Evolutionary conservation across 2,888 invertebrate genomes (phyloP), one percentile per base, ranked within the genome.

Genomic region (Lypha dubia): DNA sequence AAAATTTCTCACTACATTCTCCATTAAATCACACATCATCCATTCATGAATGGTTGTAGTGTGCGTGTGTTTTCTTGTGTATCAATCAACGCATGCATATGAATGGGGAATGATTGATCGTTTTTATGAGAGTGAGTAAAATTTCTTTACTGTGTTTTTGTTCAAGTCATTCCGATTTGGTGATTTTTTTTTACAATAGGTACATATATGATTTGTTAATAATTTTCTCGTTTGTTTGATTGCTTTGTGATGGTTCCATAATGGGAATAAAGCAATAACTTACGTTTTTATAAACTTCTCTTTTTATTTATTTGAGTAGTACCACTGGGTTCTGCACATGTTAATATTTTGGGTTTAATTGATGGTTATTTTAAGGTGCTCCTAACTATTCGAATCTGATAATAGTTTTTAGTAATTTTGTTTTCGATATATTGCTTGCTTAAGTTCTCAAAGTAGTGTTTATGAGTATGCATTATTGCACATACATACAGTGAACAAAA

Each of bases 151-250:
- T 65, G 17, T 44, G 20, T 44, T 49, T 56, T 71, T 51, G 11
- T 24, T 62, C 41, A 13, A 63, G 7, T 13, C 41, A 13, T 38
- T 28, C 15, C 13, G 35, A 32, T 44, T 28, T 28, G 67, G 68
- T 81, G 63, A 79, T 84, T 81, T 82, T 81, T 84, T 71, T 84
- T 79, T n/a, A n/a, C n/a, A n/a, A n/a, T n/a, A n/a, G n/a, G n/a
- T 81, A 60, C 84, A 60, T 56, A 24, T 28, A 58, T 70, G 77
- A 74, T 70, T 77, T 77, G 62, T 81, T 81, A 60, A 32, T 79
- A 28, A 2, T 41, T 41, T 46, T 20, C 35, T 24, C 53, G 35
- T 53, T n/a, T n/a, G 60, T 28, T 70, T 79, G 67, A 68, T 46
- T 67, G 53, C 35, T 68, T 20, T 53, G 24, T 35, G 73, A 68